Evolutionary conservation across 2,113 vertebrate genomes (phyloP), one percentile per base, ranked within the genome.

Genomic region (Haliaeetus leucogaster): DNA sequence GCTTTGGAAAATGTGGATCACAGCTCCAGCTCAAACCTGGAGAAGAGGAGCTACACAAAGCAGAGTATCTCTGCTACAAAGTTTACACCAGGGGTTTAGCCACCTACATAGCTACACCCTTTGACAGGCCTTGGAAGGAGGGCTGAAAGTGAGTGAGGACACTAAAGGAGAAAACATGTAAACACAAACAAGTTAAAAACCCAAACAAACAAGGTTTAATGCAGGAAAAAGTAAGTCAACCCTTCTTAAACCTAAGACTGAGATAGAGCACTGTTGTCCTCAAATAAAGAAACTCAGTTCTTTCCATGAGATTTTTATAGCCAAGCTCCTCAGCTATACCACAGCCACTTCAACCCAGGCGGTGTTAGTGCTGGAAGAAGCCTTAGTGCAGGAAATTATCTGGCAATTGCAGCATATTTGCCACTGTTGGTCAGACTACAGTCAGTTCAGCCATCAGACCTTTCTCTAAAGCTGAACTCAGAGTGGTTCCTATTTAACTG

Each of bases 401-500:
- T n/a, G 36, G 68, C 4, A 11, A 82, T 3, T 47, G 47, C 61
- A 92, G 74, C 50, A 5, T 30, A 58, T 85, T 93, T 82, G 84
- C 59, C 27, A 42, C 68, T 38, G 21, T 4, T 16, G 71, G 30
- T 66, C 68, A 56, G 53, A 19, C 29, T 50, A 34, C 34, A 52
- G n/a, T 8, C 92, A 40, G 59, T 38, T 68, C 61, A 73, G 36
- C 38, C 71, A 73, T 1, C 48, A 78, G 38, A 61, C 58, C 74
- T 11, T 34, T 11, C 43, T 30, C 36, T 11, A 6, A 62, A 80
- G 25, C 30, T 25, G 29, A 34, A 4, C 48, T 81, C 86, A 14
- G 2, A 13, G 11, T 0, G 2, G 5, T 1, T 78, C 34, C 40
- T 8, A 50, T 78, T 62, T 29, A 50, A 47, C 2, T 2, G 9